Base-by-base conservation (phyloP, 2,797 vertebrate species). In the Ambastaia sidthimunki region DNA sequence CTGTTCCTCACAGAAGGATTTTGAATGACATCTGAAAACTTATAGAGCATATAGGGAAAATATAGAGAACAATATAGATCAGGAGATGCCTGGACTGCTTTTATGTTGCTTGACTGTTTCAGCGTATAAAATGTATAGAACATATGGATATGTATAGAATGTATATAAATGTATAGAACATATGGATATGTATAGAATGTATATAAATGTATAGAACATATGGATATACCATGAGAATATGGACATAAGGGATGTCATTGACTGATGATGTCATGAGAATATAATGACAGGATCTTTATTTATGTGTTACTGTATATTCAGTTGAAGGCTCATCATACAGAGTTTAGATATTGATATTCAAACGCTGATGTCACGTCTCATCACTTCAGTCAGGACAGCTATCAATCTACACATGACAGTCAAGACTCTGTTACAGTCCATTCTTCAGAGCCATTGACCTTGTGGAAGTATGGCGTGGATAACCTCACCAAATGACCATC, bases 341-440 rank as follows among this genome's bases (percentile, higher is more conserved):
- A 31, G 50, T 67, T 80, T 44, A 62, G 65, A 63, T 57, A 83
- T 81, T 87, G 60, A 81, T 77, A 87, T 87, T 87, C 82, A 34
- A 37, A 28, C 41, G 60, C 52, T 34, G 70, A 44, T 54, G 67
- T 71, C 7, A 34, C 37, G 1, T 71, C 69, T 71, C 37, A 28
- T 77, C 77, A 60, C 83, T 79, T 65, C 28, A 44, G 60, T 75
- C 75, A 67, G 34, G 28, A 16, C 68, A 60, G 80, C 74, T 77
- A 75, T 85, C 82, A 31, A 54, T 80, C 79, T 50, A 6, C 54
- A 25, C 23, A 52, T 48, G 67, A 68, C 63, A 55, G 76, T 82
- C 80, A 77, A 71, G 70, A 72, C 21, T 47, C 80, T 31, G 67
- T 57, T 79, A 65, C 75, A 28, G 28, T 4, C 13, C 3, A 37